Conservation (phyloP, 2,888 invertebrate genomes). For the Poecilobothrus nobilitatus region DNA sequence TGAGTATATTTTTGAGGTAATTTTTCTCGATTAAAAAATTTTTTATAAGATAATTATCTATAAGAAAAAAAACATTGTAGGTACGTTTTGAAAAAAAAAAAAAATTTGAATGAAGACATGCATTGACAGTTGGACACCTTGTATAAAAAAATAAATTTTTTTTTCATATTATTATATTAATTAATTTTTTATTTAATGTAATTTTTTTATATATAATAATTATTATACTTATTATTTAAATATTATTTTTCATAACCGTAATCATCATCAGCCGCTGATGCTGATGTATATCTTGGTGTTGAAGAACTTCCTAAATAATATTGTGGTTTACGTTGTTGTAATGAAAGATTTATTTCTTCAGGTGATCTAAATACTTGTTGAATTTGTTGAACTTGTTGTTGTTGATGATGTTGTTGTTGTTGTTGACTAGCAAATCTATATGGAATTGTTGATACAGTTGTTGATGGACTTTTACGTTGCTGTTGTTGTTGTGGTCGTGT, state of each 20-base stretch:
- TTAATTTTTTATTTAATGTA: neutral
- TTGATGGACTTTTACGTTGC: constrained; percentile 16
- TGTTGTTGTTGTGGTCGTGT: constrained; percentile 30
- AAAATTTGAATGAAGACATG: too few relatives aligned
- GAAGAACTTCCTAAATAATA: constrained; percentile 40
- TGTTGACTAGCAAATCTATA: constrained; percentile 41
- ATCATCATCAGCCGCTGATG: constrained; percentile 19
- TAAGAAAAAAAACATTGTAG: too few relatives aligned
- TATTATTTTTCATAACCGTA: constrained; percentile 21
- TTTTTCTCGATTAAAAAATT: too few relatives aligned
- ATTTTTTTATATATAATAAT: constrained; percentile 4
- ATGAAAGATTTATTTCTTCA: constrained; percentile 78
- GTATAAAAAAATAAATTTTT: too few relatives aligned
- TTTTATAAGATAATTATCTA: too few relatives aligned
- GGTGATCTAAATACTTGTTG: constrained; percentile 75
- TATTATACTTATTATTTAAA: neutral
- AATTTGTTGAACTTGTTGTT: constrained; percentile 44
- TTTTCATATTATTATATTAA: too few relatives aligned
- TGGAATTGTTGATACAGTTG: constrained; percentile 32
- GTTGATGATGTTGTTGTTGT: constrained; percentile 35
- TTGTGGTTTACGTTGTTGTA: constrained; percentile 66
- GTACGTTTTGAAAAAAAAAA: too few relatives aligned
- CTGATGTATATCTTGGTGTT: constrained; percentile 38
- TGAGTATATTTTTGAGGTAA: too few relatives aligned
- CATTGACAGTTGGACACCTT: too few relatives aligned